Base-by-base conservation (phyloP, 92 coral and sea anemone species). In the Ricordea florida region DNA sequence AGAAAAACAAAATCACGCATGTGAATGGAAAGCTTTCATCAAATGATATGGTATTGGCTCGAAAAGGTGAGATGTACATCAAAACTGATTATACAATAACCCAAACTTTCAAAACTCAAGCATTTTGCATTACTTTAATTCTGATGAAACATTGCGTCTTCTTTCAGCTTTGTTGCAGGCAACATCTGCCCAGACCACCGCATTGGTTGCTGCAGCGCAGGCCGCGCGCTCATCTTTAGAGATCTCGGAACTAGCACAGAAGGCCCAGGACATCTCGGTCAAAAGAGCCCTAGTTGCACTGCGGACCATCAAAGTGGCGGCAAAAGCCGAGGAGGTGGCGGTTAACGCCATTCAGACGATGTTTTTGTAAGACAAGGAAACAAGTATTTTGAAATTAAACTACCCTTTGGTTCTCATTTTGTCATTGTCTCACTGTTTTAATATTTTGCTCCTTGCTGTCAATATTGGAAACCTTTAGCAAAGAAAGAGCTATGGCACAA, bases 171-270 rank as follows among this genome's bases (percentile, higher is more conserved):
- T 91, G 17, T 58, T 91, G 9, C 80, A 91, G 57, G 97, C 97
- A 41, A 91, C 97, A 10, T 91, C 97, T 6, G 97, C 97, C 74
- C 97, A 91, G 88, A 91, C 97, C 49, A 88, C 93, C 40, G 85
- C 97, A 21, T 81, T 91, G 79, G 97, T 91, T 41, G 97, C 97
- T 10, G 97, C 97, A 20, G 97, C 97, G 7, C 84, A 91, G 52
- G 97, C 93, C 17, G 97, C 97, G 78, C 90, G 92, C 13, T 91
- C 97, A 18, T 88, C 93, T 13, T 56, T 91, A 26, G 90, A 81
- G 47, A 91, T 91, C 74, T 82, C 97, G 32, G 76, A 74, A 45
- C 85, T 91, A 36, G 92, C 93, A 10, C 78, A 76, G 73, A 91
- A 91, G 42, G 97, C 97, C 21, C 90, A 91, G 63, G 90, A 79